A percentile compares a stretch with the other conserved stretches of the same genome.
phyloP scores from a whole-genome alignment of 2,888 invertebrate genomes.

The Netelia fuscicornis region DNA sequence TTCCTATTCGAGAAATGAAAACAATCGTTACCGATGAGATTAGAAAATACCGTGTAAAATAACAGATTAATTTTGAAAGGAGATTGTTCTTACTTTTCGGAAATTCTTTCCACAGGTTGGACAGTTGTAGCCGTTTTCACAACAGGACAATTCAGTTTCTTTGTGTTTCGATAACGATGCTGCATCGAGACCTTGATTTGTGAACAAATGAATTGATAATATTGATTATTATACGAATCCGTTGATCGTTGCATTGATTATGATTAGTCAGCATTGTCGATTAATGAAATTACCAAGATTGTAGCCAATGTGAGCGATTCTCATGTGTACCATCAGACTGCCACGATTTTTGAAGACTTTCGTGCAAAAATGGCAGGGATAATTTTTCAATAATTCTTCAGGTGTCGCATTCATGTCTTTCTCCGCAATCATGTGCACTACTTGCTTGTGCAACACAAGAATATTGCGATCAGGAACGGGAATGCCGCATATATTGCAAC shows the following conservation, averaged over 20 bases:
- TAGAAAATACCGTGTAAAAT: not conserved
- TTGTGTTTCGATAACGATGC: constrained; percentile 74
- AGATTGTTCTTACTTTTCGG: constrained; percentile 79
- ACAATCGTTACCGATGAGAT: constrained; percentile 5
- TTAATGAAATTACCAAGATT: constrained; percentile 75
- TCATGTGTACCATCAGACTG: constrained; percentile 92
- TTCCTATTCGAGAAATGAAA: constrained; percentile 78
- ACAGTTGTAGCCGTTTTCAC: constrained; percentile 81
- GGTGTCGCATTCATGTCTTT: constrained; percentile 75
- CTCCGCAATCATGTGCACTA: constrained; percentile 86
- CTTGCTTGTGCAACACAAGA: constrained; percentile 90
- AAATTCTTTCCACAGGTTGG: constrained; percentile 84
- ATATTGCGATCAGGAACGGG: constrained; percentile 90
- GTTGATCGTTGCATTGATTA: no score
- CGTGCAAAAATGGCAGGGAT: constrained; percentile 91
- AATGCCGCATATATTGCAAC: constrained; percentile 91
- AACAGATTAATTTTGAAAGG: no score
- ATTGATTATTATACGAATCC: not conserved
- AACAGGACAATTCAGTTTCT: constrained; percentile 71
- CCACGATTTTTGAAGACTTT: constrained; percentile 94
- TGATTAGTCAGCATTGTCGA: no score
- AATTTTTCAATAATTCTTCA: constrained; percentile 85
- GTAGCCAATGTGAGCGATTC: constrained; percentile 91
- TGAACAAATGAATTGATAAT: not conserved
- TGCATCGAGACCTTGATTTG: constrained; percentile 57